A percentile compares a stretch with the other conserved stretches of the same genome.
These are phyloP conservation scores for Fragum sueziense DNA, from an alignment of 2,888 invertebrate species.

Conservation along the genomic window DNA sequence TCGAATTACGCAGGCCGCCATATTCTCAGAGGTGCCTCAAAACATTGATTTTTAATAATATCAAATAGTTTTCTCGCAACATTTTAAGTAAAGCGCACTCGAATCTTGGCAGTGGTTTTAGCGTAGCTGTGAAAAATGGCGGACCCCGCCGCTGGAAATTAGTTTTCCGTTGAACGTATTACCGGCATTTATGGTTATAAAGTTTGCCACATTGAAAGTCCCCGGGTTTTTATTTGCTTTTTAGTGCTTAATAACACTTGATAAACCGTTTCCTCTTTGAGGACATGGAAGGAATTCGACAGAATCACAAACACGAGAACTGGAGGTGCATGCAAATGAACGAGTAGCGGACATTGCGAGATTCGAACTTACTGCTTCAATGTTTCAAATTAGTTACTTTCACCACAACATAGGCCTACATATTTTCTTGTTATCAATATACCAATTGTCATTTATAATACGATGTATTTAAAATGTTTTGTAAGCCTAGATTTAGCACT, in stretches of 20 bases:
- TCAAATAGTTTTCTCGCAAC: slow-evolving; percentile 47
- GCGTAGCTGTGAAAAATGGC: slow-evolving; percentile 16
- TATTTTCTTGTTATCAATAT: too few relatives aligned
- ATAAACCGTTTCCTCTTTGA: not conserved
- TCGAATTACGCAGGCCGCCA: slow-evolving; percentile 34
- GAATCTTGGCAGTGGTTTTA: slow-evolving; percentile 15
- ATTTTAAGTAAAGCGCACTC: slow-evolving; percentile 31
- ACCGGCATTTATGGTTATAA: slow-evolving; percentile 2
- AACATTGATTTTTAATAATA: slow-evolving; percentile 51
- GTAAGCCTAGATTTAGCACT: too few relatives aligned
- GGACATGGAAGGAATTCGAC: too few relatives aligned
- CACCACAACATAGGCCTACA: too few relatives aligned
- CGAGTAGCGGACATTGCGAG: not conserved
- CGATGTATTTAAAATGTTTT: too few relatives aligned
- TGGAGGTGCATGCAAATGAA: not conserved
- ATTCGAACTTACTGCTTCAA: not conserved
- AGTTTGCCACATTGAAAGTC: not conserved
- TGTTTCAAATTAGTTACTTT: too few relatives aligned
- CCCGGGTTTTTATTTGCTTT: not conserved
- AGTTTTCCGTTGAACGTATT: slow-evolving; percentile 9
- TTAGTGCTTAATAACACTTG: not conserved
- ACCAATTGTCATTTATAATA: too few relatives aligned
- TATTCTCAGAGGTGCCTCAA: slow-evolving; percentile 36
- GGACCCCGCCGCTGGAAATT: slow-evolving; percentile 1
- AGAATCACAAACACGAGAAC: too few relatives aligned